Evolutionary conservation across 2,888 invertebrate genomes (phyloP), one percentile per base, ranked within the genome.

Genomic region (Macaria liturata): DNA sequence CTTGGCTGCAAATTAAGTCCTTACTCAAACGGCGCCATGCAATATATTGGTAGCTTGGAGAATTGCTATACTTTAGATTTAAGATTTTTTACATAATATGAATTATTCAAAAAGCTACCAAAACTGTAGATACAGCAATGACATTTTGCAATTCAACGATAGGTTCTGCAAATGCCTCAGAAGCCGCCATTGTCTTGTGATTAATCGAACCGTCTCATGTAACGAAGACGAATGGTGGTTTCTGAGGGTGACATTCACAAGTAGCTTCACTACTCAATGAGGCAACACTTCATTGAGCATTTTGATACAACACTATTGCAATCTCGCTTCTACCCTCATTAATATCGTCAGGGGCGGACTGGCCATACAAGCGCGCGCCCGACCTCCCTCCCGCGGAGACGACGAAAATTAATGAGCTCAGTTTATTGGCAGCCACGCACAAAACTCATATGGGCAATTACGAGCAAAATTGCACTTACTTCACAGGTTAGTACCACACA

Each of bases 311-410:
- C 90, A 91, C 89, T 81, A 78, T 84, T 90, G 91, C 91, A 91
- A 91, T 83, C 76, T 87, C 87, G 91, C 91, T 91, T 91, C 88
- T 91, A 91, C 85, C 86, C 90, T 91, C 91, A 90, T 91, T 91
- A 90, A 91, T 90, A 92, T 92, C 90, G 92, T 91, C 92, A 92
- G 92, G 92, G 91, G 91, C 89, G 90, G 92, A 92, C 91, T 92
- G 92, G 92, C 91, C 92, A 88, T 92, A 92, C 92, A 91, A 91
- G 88, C 91, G 90, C 82, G 90, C 90, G 82, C 91, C 91, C 86
- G 90, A 83, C 82, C 91, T 91, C 86, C 91, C 91, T 71, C 91
- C 85, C 88, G 88, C 88, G 91, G 91, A 91, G 85, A 86, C 91
- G 90, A 91, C 91, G 90, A 91, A 90, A 88, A 90, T 91, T 91